Evolutionary conservation across 2,113 vertebrate species (phyloP).

Genomic region (Leptobrachium leishanense): DNA sequence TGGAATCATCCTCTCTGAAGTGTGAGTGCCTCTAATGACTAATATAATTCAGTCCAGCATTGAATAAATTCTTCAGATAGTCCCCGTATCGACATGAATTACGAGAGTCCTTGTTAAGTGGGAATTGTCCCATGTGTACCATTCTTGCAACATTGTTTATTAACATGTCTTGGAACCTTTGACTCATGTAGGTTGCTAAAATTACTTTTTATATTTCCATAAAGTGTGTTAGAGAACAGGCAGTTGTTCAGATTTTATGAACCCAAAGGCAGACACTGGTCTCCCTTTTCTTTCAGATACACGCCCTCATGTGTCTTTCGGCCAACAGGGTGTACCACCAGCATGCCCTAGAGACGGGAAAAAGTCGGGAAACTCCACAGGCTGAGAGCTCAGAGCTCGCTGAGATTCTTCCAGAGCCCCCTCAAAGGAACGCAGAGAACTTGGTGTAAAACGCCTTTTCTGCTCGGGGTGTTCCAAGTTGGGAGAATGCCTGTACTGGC

Average conservation of each 20-base stretch:
- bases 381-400: constrained; percentile 46
- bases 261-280: constrained; percentile 48
- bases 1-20: no score
- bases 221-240: background rate
- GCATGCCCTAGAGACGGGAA: constrained; percentile 49
- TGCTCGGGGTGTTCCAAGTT: constrained; percentile 45
- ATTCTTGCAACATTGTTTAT: no score
- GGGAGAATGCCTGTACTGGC: constrained; percentile 17
- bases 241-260: constrained; percentile 25
- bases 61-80: no score
- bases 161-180: background rate
- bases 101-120: no score
- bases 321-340: constrained; percentile 62
- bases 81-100: no score
- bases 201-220: background rate
- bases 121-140: no score
- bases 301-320: constrained; percentile 67
- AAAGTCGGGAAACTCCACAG: constrained; percentile 21
- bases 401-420: constrained; percentile 45
- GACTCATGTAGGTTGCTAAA: constrained; percentile 13
- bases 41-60: no score
- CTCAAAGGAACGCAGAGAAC: constrained; percentile 46
- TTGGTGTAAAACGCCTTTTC: constrained; percentile 44
- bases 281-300: constrained; percentile 65
- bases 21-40: no score